These are phyloP conservation scores for Drosophila asahinai DNA, from an alignment of 1,140 invertebrate species.

Conservation along the genomic window DNA sequence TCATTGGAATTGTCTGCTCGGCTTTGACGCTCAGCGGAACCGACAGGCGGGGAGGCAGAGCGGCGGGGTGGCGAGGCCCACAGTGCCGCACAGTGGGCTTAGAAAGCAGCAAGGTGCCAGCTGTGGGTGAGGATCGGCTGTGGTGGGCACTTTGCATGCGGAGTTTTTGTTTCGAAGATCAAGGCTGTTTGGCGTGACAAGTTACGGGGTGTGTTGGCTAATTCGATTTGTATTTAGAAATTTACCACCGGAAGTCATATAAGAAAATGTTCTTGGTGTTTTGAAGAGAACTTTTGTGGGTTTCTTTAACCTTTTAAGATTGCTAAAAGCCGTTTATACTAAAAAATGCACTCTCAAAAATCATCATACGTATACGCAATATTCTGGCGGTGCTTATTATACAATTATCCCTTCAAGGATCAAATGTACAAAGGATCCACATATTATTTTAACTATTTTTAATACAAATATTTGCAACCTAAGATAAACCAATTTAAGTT, in stretches of 20 bases:
- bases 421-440: no score
- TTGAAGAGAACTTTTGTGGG: background rate
- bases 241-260: slow-evolving; percentile 24
- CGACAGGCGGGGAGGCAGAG: slow-evolving; percentile 55
- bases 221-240: slow-evolving; percentile 27
- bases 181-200: slow-evolving; percentile 29
- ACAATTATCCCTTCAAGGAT: no score
- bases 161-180: slow-evolving; percentile 17
- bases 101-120: slow-evolving; percentile 34
- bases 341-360: no score
- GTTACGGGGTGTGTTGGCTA: slow-evolving; percentile 15
- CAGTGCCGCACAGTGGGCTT: slow-evolving; percentile 57
- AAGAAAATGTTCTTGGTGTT: background rate
- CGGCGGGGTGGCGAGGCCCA: slow-evolving; percentile 24
- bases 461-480: background rate
- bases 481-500: no score
- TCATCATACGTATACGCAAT: background rate
- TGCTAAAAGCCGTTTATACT: no score
- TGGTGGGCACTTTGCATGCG: background rate
- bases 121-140: slow-evolving; percentile 29
- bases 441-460: background rate
- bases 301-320: background rate
- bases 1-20: slow-evolving; percentile 77
- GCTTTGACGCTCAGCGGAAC: slow-evolving; percentile 76
- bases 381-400: background rate